Evolutionary conservation across 2,888 invertebrate genomes (phyloP), one percentile per base, ranked within the genome.

Genomic region (Operophtera brumata): DNA sequence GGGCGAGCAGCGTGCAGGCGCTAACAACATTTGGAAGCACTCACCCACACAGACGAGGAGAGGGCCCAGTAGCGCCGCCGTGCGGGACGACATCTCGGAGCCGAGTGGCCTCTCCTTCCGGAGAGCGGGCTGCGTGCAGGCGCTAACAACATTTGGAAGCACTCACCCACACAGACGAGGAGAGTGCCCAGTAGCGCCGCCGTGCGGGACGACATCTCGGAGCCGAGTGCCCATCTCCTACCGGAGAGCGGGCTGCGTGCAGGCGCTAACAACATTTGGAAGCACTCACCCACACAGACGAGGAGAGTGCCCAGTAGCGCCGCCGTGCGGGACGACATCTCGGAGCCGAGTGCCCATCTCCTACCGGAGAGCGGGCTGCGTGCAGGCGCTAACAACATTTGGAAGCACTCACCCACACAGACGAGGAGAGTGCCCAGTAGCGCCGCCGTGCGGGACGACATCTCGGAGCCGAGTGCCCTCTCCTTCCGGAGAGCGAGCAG

Each of bases 171-270:
- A 54, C 69, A 60, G 46, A 70, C 28, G 40, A 65, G 60, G 28
- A 77, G 57, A 20, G 75, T 58, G 14, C 70, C 55, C 47, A 78
- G 54, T 54, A 71, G 60, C 39, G 60, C 61, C 46, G 62, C 54
- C 41, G 65, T 50, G 13, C 61, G 64, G 48, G 69, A 59, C 70
- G 73, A 70, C 84, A 84, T 84, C 51, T 68, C 66, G 71, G 59
- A 49, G 28, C 59, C 61, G 53, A 67, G 59, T 64, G 58, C 53
- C 53, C 32, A n/a, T 41, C 25, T n/a, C 11, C 37, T 20, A 26
- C 47, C 47, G 36, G 42, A 42, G 37, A 8, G 28, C 52, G 2
- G 11, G 35, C 47, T n/a, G 35, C 40, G 28, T 34, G 12, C 66
- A 66, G 63, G 45, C 32, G 42, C 41, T n/a, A 40, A 5, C 56